phyloP scores from a whole-genome alignment of 2,113 vertebrate species.

The Grammatotria lemairii region DNA sequence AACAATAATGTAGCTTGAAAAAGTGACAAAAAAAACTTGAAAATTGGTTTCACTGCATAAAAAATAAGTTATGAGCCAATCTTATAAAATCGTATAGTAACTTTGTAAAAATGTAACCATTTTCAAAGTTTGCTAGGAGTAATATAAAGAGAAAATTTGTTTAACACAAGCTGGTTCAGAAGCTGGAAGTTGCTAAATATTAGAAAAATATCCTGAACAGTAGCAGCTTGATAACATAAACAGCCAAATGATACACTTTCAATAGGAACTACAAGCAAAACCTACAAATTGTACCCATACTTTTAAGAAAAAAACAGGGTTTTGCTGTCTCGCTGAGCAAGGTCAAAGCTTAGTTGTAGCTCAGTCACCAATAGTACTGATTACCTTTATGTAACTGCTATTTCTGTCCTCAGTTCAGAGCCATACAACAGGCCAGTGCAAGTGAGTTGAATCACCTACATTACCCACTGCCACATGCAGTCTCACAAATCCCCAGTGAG shows the following conservation, averaged over 20 bases:
- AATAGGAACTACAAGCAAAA: background rate
- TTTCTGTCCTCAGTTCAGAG: background rate
- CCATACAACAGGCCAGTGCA: background rate
- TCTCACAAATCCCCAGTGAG: conserved; percentile 4
- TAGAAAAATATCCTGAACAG: background rate
- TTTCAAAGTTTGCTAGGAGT: background rate
- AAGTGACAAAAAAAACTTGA: background rate
- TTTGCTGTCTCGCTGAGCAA: background rate
- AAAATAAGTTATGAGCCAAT: background rate
- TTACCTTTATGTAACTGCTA: background rate
- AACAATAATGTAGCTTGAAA: background rate
- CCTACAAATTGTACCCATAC: background rate
- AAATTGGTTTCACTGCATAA: background rate
- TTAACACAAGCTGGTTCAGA: background rate
- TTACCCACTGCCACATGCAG: background rate
- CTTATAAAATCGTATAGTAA: background rate
- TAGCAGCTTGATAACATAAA: background rate
- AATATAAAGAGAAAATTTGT: background rate
- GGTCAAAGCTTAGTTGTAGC: background rate
- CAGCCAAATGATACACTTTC: background rate
- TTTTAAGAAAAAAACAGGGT: background rate
- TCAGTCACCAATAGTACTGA: background rate
- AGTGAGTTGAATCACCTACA: background rate
- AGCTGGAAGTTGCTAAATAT: background rate
- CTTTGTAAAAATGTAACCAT: background rate